phyloP scores from a whole-genome alignment of 2,113 vertebrate genomes.

The Phylloscopus whistleri region DNA sequence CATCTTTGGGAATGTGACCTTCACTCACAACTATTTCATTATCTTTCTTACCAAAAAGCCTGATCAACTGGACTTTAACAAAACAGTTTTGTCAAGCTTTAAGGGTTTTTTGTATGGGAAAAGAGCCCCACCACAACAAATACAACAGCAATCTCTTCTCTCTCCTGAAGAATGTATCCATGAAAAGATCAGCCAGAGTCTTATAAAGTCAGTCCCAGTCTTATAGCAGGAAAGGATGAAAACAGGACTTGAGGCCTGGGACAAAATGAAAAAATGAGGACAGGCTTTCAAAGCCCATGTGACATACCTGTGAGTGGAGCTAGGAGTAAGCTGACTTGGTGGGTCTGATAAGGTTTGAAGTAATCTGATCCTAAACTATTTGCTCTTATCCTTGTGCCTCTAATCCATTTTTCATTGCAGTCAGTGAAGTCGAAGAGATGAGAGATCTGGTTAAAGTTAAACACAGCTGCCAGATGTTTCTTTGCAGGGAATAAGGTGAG shows the following conservation, averaged over 20 bases:
- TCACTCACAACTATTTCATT: background rate
- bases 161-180: background rate
- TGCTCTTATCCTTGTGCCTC: background rate
- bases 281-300: background rate
- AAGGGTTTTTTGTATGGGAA: background rate
- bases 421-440: background rate
- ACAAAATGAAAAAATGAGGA: background rate
- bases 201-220: too few relatives aligned
- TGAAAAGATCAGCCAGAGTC: background rate
- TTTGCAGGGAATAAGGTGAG: background rate
- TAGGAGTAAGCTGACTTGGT: background rate
- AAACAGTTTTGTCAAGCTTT: background rate
- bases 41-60: background rate
- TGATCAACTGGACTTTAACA: background rate
- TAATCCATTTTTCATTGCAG: slow-evolving; percentile 24
- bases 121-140: accelerated
- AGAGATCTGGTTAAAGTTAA: slow-evolving; percentile 10
- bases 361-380: slow-evolving; percentile 9
- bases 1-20: background rate
- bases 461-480: background rate
- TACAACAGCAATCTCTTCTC: background rate
- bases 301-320: background rate
- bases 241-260: background rate
- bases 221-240: background rate
- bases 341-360: background rate